Evolutionary conservation across 2,888 invertebrate species (phyloP).

Genomic region (Epinotia bilunana): DNA sequence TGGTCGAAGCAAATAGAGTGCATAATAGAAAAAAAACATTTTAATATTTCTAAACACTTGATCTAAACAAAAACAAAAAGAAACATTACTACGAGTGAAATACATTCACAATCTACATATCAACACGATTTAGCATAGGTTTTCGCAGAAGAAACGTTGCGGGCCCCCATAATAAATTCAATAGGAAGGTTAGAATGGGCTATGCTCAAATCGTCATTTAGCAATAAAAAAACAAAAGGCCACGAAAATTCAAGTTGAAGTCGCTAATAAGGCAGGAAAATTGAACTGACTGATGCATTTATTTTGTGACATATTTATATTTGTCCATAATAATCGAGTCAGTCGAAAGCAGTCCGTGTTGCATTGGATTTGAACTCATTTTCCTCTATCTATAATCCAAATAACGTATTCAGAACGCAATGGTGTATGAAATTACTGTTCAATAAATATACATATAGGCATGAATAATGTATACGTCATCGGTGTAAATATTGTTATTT

Average conservation of each 20-base stretch:
- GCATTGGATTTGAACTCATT: background rate
- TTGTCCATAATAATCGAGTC: background rate
- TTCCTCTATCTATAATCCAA: background rate
- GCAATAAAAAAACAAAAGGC: background rate
- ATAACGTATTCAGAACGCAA: slow-evolving; percentile 10
- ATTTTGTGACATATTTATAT: no score
- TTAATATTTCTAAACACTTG: no score
- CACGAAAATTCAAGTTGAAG: background rate
- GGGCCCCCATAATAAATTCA: slow-evolving; percentile 32
- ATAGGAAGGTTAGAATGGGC: background rate
- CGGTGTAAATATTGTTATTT: background rate
- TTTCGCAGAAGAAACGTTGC: slow-evolving; percentile 8
- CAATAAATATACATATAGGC: background rate
- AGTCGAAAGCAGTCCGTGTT: background rate
- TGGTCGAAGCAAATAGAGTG: no score
- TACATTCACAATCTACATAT: background rate
- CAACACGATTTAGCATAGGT: slow-evolving; percentile 2
- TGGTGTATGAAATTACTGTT: slow-evolving; percentile 15
- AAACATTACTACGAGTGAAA: background rate
- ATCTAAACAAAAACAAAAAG: background rate
- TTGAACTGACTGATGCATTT: background rate
- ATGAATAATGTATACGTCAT: background rate
- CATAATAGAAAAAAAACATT: no score
- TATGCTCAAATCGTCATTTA: slow-evolving; percentile 12
- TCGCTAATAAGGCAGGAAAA: background rate